These are phyloP conservation scores for Eupsilia transversa DNA, from an alignment of 2,888 invertebrate genomes.

Conservation along the genomic window DNA sequence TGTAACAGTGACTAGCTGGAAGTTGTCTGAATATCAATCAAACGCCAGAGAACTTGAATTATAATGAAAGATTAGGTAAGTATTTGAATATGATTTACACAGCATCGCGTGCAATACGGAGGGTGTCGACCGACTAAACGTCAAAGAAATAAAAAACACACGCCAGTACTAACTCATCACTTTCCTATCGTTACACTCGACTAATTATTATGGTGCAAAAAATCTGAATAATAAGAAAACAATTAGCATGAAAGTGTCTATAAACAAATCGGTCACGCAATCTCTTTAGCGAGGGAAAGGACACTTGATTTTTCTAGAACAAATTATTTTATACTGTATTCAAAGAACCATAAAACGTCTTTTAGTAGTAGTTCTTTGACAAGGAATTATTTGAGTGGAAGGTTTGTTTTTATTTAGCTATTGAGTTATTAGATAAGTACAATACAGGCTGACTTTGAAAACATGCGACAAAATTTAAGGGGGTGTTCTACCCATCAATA, in stretches of 20 bases:
- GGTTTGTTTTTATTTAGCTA: not conserved
- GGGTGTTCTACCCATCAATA: too few relatives aligned
- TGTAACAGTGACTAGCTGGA: constrained; percentile 8
- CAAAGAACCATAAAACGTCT: not conserved
- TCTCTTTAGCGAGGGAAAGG: not conserved
- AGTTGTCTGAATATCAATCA: not conserved
- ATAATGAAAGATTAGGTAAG: not conserved
- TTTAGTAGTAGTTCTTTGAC: not conserved
- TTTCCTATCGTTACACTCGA: constrained; percentile 61
- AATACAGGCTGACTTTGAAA: too few relatives aligned
- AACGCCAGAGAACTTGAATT: constrained; percentile 4
- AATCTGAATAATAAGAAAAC: constrained; percentile 42
- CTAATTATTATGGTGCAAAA: constrained; percentile 37
- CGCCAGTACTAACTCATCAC: constrained; percentile 33
- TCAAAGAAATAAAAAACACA: constrained; percentile 35
- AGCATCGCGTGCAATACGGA: constrained; percentile 44
- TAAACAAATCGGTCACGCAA: constrained; percentile 34
- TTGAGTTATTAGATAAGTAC: too few relatives aligned
- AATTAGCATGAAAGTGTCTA: constrained; percentile 34
- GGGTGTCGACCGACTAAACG: constrained; percentile 50
- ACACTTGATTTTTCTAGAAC: not conserved
- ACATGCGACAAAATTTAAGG: too few relatives aligned
- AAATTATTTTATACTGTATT: not conserved
- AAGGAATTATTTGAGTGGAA: not conserved
- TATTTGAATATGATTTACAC: constrained; percentile 9